Base-by-base conservation (phyloP, 2,888 invertebrate genomes). In the Aphelenchoides bicaudatus region DNA sequence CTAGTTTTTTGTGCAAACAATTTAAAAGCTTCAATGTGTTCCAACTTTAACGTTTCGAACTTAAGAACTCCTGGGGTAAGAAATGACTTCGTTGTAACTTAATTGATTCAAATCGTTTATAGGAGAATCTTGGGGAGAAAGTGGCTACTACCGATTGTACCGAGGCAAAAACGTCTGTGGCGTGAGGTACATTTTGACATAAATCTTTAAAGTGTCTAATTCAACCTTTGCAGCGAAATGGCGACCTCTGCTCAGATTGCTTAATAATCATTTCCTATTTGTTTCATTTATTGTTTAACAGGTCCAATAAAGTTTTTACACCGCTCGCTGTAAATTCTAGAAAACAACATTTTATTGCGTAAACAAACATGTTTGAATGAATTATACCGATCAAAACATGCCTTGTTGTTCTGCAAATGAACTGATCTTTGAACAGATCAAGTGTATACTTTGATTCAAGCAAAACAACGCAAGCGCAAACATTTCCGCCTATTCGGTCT, bases 101-200 rank as follows among this genome's bases (percentile, higher is more conserved):
- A 2, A 27, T 23, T 23, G n/a, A 2, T 5, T 16, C 3, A 2
- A 2, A 21, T 21, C 1, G n/a, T 13, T 46, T 46, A 62, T 5
- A 74, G 73, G 72, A 72, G 74, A 37, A 38, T n/a, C n/a, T n/a
- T n/a, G n/a, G n/a, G n/a, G n/a, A n/a, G n/a, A n/a, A n/a, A 46
- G 19, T 10, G 78, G 78, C 57, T 78, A 79, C 58, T 78, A 75
- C 64, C 65, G 90, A 67, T 87, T 94, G 56, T 96, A 87, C 81
- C 85, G 94, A 59, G 96, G 96, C 10, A 91, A 89, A 79, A 92
- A 94, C 58, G 89, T 90, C 1, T 92, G 96, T 80, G 96, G 96
- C 46, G 83, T 98, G 62, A 90, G 91, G 81, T 84, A 86, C 79
- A n/a, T n/a, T n/a, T n/a, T n/a, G n/a, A n/a, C n/a, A 90, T 90